Evolutionary conservation across 2,113 vertebrate species (phyloP).

Genomic region (Charadrius vociferus): DNA sequence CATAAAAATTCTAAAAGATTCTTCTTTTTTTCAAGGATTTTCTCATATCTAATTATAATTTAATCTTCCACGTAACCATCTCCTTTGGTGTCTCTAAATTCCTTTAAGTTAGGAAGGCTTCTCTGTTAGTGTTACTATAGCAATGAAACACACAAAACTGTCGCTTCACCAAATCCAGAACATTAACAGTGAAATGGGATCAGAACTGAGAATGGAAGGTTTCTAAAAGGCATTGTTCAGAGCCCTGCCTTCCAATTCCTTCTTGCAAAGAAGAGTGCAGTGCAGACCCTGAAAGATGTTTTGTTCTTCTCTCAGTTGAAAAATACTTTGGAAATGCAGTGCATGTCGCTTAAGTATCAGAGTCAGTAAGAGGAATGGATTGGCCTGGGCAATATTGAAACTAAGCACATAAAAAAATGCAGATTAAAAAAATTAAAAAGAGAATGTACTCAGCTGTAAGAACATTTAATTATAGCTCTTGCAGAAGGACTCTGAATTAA

Average conservation of each 20-base stretch:
- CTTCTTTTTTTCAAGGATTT: not conserved
- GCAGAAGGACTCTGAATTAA: constrained; percentile 51
- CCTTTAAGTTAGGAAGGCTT: not conserved
- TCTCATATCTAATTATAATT: not conserved
- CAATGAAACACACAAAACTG: not conserved
- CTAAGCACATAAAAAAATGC: not conserved
- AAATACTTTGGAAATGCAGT: not conserved
- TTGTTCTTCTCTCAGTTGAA: not conserved
- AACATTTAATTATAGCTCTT: constrained; percentile 55
- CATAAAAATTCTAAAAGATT: not conserved
- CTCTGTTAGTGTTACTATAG: constrained; percentile 1
- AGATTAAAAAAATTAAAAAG: not conserved
- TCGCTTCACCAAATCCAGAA: not conserved
- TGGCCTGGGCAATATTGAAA: not conserved
- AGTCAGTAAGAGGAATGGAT: not conserved
- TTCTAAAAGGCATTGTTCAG: not conserved
- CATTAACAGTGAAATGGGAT: not conserved
- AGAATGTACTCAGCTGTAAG: constrained; percentile 2
- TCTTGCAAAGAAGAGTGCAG: not conserved
- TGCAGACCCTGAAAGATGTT: not conserved
- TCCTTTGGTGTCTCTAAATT: not conserved
- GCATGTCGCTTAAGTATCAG: not conserved
- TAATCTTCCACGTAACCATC: not conserved
- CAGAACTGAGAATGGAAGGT: not conserved
- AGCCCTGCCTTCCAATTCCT: not conserved